Evolutionary conservation across 1,140 invertebrate species (phyloP).

Genomic region (Dinoponera quadriceps): DNA sequence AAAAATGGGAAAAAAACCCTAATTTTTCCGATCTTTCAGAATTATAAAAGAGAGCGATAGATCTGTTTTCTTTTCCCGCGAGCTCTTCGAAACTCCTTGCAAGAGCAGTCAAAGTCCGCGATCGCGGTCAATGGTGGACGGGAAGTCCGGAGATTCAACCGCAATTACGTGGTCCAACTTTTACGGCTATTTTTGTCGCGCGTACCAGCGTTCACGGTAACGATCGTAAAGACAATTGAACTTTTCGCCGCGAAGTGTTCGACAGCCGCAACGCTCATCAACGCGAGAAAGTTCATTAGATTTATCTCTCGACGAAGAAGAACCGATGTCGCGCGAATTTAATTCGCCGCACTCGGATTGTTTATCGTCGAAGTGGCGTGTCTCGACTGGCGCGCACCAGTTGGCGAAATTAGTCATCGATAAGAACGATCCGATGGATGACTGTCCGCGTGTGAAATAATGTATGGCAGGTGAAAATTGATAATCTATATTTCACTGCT

Average conservation of each 20-base stretch:
- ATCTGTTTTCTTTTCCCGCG: neutral
- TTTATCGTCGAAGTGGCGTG: constrained; percentile 11
- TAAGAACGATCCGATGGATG: constrained; percentile 35
- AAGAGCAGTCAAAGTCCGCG: constrained; percentile 3
- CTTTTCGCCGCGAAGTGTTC: constrained; percentile 4
- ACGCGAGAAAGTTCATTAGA: constrained; percentile 35
- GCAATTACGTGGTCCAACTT: constrained; percentile 43
- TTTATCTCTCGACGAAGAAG: neutral
- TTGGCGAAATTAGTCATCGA: constrained; percentile 35
- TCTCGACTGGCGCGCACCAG: neutral
- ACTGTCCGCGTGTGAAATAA: neutral
- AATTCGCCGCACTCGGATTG: neutral
- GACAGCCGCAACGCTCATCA: neutral
- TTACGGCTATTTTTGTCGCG: constrained; percentile 15
- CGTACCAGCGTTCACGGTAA: neutral
- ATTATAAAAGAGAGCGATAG: neutral
- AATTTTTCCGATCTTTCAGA: too few species aligned
- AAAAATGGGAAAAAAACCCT: too few species aligned
- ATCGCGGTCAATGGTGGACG: neutral
- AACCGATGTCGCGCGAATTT: neutral
- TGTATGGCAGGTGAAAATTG: neutral
- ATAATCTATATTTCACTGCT: neutral
- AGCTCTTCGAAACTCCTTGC: neutral
- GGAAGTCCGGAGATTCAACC: constrained; percentile 38
- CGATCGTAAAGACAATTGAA: constrained; percentile 47